These are phyloP conservation scores for Drosophila pseudotakahashii DNA, from an alignment of 2,888 invertebrate genomes.

Conservation along the genomic window DNA sequence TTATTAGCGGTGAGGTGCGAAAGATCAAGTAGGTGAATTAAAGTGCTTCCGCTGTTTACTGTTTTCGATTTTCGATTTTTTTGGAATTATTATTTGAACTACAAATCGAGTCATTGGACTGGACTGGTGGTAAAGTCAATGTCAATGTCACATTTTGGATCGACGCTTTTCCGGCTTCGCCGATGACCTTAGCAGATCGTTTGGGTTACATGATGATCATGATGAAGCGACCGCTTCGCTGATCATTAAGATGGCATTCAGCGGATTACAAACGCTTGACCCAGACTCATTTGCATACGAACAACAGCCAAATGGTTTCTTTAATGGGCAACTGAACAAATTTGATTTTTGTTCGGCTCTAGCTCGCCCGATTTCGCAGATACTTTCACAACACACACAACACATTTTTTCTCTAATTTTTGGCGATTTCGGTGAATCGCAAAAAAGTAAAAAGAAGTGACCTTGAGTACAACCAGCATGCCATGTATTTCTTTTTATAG, in stretches of 20 bases:
- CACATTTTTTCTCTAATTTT: slow-evolving; percentile 40
- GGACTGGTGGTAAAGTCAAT: slow-evolving; percentile 53
- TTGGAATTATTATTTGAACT: slow-evolving; percentile 4
- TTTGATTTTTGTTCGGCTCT: slow-evolving; percentile 22
- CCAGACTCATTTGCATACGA: slow-evolving; percentile 62
- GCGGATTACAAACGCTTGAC: slow-evolving; percentile 29
- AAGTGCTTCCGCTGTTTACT: slow-evolving; percentile 61
- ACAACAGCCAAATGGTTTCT: slow-evolving; percentile 50
- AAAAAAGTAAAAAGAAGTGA: slow-evolving; percentile 30
- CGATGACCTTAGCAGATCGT: slow-evolving; percentile 20
- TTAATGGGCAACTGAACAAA: slow-evolving; percentile 48
- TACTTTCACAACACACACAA: slow-evolving; percentile 65
- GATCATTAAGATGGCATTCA: slow-evolving; percentile 37
- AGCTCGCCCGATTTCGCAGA: slow-evolving; percentile 57
- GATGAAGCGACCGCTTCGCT: slow-evolving; percentile 1
- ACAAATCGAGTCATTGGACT: slow-evolving; percentile 35
- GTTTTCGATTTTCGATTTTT: slow-evolving; percentile 3
- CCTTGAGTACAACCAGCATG: slow-evolving; percentile 61
- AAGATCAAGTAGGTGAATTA: slow-evolving; percentile 41
- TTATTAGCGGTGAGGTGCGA: slow-evolving; percentile 61
- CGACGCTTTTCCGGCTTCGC: slow-evolving; percentile 24
- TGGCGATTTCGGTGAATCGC: slow-evolving; percentile 37
- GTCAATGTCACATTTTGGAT: slow-evolving; percentile 58
- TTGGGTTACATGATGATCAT: slow-evolving; percentile 25
- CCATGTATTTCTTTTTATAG: slow-evolving; percentile 39